Evolutionary conservation across 2,888 invertebrate genomes (phyloP), one percentile per base, ranked within the genome.

Genomic region (Sicus ferrugineus): DNA sequence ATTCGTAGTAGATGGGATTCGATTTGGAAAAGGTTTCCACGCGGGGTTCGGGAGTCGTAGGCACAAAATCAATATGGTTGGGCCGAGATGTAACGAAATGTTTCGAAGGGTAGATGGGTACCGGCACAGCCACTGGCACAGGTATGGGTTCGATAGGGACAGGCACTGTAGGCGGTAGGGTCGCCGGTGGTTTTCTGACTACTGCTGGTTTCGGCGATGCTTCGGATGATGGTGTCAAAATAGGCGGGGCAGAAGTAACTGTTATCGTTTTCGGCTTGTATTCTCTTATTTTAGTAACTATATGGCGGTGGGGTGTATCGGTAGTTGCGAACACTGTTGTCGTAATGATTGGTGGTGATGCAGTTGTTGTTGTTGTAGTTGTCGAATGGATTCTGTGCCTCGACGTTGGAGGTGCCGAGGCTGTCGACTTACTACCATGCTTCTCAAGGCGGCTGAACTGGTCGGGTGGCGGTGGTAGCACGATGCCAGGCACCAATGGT

Each of bases 401-500:
- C 26, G 71, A n/a, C 2, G 75, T 67, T 14, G 68, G 58, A 2
- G 69, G 61, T 38, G 72, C 48, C 63, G 34, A 76, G 69, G 28
- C 78, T 74, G 67, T 72, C 59, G 86, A 85, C 70, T 79, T 77
- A 21, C 68, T 72, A 73, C 87, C 87, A 31, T 82, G 83, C 73
- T 88, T 88, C 79, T 93, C 90, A 68, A 92, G 84, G 1, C 91
- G 89, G 4, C 91, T 91, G 79, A 95, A 95, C 85, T 95, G 94
- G 81, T 95, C 91, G 0, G 94, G 94, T 2, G 95, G 95, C 7
- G 95, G 95, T 2, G 95, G 95, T 63, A 95, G 85, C 30, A 95
- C 91, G 72, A 95, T 94, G 64, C 95, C 95, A 3, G 95, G 95
- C 7, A 95, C 95, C 71, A 95, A 85, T 0, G 95, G 95, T 59